Base-by-base conservation (phyloP, 92 coral and sea anemone species). In the Phymanthus crucifer region DNA sequence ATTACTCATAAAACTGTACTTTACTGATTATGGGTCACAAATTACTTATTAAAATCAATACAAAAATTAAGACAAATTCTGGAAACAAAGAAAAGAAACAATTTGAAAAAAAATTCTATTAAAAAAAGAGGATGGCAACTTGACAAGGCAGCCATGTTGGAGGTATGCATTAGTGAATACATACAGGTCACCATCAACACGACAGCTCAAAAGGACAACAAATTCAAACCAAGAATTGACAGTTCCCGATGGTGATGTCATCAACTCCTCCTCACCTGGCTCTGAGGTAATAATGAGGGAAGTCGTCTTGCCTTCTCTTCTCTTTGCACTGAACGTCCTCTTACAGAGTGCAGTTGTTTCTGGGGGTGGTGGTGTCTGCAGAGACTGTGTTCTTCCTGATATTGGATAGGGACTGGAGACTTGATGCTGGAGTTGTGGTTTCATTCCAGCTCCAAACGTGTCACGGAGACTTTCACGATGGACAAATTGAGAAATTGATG, bases 261-360 rank as follows among this genome's bases (percentile, higher is more conserved):
- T 61, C 71, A 71, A 36, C 37, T 38, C 77, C 78, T 89, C 77
- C 93, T 83, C 86, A 89, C 91, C 97, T 87, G 85, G 84, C 73
- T 84, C 91, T n/a, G 71, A 21, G 17, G 17, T 71, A 40, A 76
- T 66, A 21, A 86, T 75, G 77, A 84, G 79, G 19, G 88, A 90
- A 32, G 72, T 56, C n/a, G 89, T 80, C 94, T 85, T 91, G 94
- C 99, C 98, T 93, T 93, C 98, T 26, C 99, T 80, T 80, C 88
- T 96, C 90, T 96, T 96, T 16, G 96, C 93, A 84, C 99, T 96
- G 68, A 81, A 88, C 23, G 98, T 83, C 74, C 99, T 86, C 87
- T 88, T 93, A 24, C 91, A 85, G 0, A 83, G 71, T 17, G 88
- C 91, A 1, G 92, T 87, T 17, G 88, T 72, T 16, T 86, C 81